Conservation (phyloP, 2,888 invertebrate genomes). For the Eupithecia pulchellata region DNA sequence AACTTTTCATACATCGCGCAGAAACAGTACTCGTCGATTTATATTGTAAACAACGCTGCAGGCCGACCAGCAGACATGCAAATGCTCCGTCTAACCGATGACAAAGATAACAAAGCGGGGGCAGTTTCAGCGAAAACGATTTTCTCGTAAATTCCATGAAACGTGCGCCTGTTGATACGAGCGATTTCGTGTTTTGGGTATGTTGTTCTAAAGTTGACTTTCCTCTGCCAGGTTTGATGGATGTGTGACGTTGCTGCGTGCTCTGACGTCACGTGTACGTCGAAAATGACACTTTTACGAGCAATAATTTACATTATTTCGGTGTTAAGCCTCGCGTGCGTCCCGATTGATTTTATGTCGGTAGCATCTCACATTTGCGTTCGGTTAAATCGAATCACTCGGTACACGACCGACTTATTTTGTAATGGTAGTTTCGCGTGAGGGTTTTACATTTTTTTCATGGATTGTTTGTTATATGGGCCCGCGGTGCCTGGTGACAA, state of each 20-base stretch:
- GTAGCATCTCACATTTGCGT: constrained; percentile 81
- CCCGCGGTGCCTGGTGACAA: constrained; percentile 36
- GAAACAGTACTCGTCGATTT: constrained; percentile 35
- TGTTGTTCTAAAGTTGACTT: constrained; percentile 53
- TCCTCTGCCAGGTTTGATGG: constrained; percentile 43
- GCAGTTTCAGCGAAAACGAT: constrained; percentile 70
- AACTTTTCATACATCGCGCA: constrained; percentile 49
- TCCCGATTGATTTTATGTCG: constrained; percentile 83
- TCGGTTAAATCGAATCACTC: constrained; percentile 80
- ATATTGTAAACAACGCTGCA: constrained; percentile 53
- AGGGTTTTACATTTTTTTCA: constrained; percentile 62
- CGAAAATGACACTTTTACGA: constrained; percentile 85
- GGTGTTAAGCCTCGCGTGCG: constrained; percentile 83
- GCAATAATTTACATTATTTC: constrained; percentile 84
- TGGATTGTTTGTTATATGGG: constrained; percentile 52
- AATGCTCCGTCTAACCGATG: constrained; percentile 69
- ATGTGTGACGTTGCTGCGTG: constrained; percentile 52
- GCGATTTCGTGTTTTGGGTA: constrained; percentile 53
- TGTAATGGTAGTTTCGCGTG: constrained; percentile 82
- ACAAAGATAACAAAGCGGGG: constrained; percentile 74
- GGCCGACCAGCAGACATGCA: constrained; percentile 61
- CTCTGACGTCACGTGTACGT: constrained; percentile 81
- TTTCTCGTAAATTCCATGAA: constrained; percentile 61
- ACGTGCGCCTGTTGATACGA: constrained; percentile 40
- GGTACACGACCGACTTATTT: constrained; percentile 78